These are phyloP conservation scores for Teleogryllus occipitalis DNA, from an alignment of 1,140 invertebrate species.

Conservation along the genomic window DNA sequence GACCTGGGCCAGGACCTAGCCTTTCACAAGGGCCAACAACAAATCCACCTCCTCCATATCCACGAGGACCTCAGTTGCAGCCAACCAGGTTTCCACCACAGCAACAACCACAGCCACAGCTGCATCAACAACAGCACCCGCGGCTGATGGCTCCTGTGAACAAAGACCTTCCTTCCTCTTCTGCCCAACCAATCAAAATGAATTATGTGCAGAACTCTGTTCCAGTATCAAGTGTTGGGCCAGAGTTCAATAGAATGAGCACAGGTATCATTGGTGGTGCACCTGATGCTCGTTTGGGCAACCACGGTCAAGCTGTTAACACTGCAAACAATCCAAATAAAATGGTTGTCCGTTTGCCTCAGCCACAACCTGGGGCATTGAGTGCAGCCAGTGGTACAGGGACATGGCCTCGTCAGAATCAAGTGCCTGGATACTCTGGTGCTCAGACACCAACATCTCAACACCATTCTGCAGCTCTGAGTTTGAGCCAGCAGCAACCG, in stretches of 20 bases:
- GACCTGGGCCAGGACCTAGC: not conserved
- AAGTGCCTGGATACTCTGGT: constrained; percentile 15
- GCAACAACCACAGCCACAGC: constrained; percentile 6
- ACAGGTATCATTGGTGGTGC: not conserved
- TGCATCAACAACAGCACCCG: constrained; percentile 12
- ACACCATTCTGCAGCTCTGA: too few species aligned
- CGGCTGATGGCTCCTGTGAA: not conserved
- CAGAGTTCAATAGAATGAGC: not conserved
- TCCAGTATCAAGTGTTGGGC: not conserved
- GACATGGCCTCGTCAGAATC: constrained; percentile 30
- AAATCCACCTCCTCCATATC: constrained; percentile 7
- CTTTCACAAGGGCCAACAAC: constrained; percentile 8
- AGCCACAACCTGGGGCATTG: not conserved
- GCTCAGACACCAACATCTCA: not conserved
- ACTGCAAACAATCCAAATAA: not conserved
- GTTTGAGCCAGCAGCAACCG: not conserved
- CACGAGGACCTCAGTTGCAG: constrained; percentile 7
- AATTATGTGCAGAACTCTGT: not conserved
- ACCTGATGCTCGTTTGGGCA: not conserved
- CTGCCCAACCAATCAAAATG: not conserved
- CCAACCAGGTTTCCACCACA: not conserved
- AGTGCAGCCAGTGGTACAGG: constrained; percentile 17
- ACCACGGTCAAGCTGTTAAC: not conserved
- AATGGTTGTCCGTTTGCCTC: not conserved
- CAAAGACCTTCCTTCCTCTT: not conserved